Evolutionary conservation across 2,113 vertebrate species (phyloP), one percentile per base, ranked within the genome.

Genomic region (Brachirus orientalis): DNA sequence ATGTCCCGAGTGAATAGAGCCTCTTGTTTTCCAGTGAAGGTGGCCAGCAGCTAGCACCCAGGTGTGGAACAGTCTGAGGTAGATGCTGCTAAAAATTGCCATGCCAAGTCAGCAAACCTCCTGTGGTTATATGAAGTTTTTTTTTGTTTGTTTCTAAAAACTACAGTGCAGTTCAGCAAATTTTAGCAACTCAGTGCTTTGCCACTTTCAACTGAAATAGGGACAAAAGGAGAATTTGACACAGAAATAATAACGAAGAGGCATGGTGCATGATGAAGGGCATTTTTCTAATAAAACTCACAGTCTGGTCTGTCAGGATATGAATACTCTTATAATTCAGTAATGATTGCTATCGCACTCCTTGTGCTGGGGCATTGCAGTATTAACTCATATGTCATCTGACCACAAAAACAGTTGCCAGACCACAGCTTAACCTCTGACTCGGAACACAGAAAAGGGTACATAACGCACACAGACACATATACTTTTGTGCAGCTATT

Each of bases 401-500:
- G 54, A 84, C 82, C 82, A 68, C 78, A 75, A 53, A 76, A 72
- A 78, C 19, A 61, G 36, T 67, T 2, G 11, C 58, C 62, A 69
- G 75, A 78, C 67, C 84, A 65, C 74, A 63, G 13, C 22, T 68
- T 84, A 75, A 83, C 78, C 78, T 63, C 33, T 48, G 48, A 7
- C 63, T 57, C 56, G 69, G 58, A 43, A 50, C 45, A 33, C 63
- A 55, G 7, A 17, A 38, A 46, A 16, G 13, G 50, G 38, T 33
- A 45, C n/a, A 48, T 58, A 61, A 68, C 53, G 44, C 46, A 52
- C 57, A 56, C 69, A 35, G 53, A 40, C 36, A 38, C 47, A 13
- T 48, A 72, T 44, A 7, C 38, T 61, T 36, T 77, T n/a, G 2
- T 2, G 28, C 28, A 28, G 28, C 28, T 28, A 28, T 28, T 28